Evolutionary conservation across 1,140 invertebrate species (phyloP), one percentile per base, ranked within the genome.

Genomic region (Drosophila albomicans): DNA sequence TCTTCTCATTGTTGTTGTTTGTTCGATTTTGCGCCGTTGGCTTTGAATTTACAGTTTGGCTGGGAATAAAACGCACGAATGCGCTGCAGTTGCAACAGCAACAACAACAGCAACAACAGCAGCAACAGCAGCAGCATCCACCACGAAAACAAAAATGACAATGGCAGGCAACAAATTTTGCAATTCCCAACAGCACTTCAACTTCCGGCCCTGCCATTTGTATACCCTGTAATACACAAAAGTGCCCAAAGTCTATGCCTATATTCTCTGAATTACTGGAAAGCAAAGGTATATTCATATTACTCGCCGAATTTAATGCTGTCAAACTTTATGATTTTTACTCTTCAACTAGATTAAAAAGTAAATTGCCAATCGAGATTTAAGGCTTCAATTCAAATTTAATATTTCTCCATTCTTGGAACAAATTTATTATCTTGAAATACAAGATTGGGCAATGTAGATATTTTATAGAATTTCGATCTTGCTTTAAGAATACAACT

Each of bases 131-230:
- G 67, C 41, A 54, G 51, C 30, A 15, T 54, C 51, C 56, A 41
- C 69, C 62, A 54, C 69, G 74, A 88, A 89, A 84, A 88, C 85
- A 84, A 89, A 87, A 88, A 88, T 88, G 85, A 88, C 84, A 88
- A 88, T 88, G 81, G 84, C 85, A 80, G 85, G 85, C 84, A 84
- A 78, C 84, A 88, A 88, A 88, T 88, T 89, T 86, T 88, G 81
- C 78, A 78, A 88, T 88, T 88, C 84, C 84, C 84, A 88, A 78
- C 84, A 88, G 84, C 85, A 88, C 84, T 88, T 84, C 84, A 84
- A 75, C 81, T 84, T 88, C 84, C 84, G 80, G 77, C 52, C n/a
- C 43, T 75, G 74, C 77, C 78, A 78, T 75, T 80, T 87, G 77
- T 70, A 48, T 56, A 58, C 64, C 52, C 64, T 57, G 63, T 56